phyloP scores from a whole-genome alignment of 2,888 invertebrate species.

The Rhagophthalmus giganteus region DNA sequence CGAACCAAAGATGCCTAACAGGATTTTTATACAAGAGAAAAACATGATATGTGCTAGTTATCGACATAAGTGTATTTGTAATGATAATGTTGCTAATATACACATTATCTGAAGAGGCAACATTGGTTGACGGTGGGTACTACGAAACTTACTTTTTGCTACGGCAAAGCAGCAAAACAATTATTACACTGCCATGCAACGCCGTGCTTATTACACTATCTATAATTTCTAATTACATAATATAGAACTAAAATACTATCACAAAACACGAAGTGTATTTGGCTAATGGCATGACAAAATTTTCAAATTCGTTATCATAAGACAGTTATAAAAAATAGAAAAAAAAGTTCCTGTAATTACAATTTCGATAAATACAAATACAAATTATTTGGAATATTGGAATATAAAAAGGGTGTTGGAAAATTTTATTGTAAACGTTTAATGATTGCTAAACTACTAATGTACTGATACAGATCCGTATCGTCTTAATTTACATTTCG shows the following conservation, averaged over 20 bases:
- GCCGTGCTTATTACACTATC: constrained; percentile 46
- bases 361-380: constrained; percentile 10
- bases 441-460: constrained; percentile 2
- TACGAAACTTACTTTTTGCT: constrained; percentile 28
- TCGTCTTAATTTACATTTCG: constrained; percentile 24
- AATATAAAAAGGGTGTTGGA: constrained; percentile 15
- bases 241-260: constrained; percentile 50
- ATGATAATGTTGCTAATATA: constrained; percentile 7
- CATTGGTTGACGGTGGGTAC: constrained; percentile 17
- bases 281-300: constrained; percentile 42
- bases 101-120: constrained; percentile 5
- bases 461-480: constrained; percentile 5
- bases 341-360: constrained; percentile 18
- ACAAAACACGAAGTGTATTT: constrained; percentile 53
- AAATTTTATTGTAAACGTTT: constrained; percentile 7
- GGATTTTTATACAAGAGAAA: constrained; percentile 8
- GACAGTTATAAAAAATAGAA: constrained; percentile 16
- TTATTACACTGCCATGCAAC: constrained; percentile 44
- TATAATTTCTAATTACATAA: constrained; percentile 44
- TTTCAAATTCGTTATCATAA: constrained; percentile 11
- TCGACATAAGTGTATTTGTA: constrained; percentile 6
- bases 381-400: constrained; percentile 10
- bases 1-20: constrained; percentile 16
- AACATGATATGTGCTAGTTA: constrained; percentile 22
- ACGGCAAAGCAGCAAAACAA: constrained; percentile 37